phyloP scores from a whole-genome alignment of 2,797 vertebrate genomes.

The Cuniculus paca region DNA sequence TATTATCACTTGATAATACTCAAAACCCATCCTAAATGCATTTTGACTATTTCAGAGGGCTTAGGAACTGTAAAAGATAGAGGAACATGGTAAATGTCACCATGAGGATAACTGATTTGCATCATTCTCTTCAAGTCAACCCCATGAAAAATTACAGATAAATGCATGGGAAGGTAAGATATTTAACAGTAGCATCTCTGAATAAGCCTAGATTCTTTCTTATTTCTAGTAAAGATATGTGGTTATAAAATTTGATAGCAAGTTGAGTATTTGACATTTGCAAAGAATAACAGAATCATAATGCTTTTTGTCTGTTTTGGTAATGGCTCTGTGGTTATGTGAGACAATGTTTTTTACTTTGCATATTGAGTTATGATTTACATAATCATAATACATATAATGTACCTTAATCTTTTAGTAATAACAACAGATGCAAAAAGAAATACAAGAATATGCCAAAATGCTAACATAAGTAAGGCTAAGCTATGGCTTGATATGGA shows the following conservation, averaged over 20 bases:
- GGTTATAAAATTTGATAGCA: neutral
- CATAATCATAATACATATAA: neutral
- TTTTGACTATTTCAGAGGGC: neutral
- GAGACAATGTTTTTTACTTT: neutral
- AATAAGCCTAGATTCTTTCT: neutral
- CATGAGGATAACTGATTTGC: accelerated
- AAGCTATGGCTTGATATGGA: neutral
- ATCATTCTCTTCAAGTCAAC: neutral
- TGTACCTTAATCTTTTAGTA: neutral
- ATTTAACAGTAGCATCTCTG: neutral
- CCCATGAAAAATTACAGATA: neutral
- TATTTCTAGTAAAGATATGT: neutral
- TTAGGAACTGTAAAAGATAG: neutral
- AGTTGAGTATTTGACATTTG: neutral
- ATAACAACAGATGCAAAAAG: neutral
- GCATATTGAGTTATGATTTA: neutral
- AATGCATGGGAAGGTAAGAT: neutral
- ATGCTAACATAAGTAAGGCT: neutral
- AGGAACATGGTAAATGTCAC: neutral
- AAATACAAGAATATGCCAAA: neutral
- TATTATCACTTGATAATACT: neutral
- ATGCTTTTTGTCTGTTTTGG: neutral
- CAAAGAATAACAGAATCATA: neutral
- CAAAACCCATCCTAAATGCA: neutral
- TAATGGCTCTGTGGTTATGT: neutral